phyloP scores from a whole-genome alignment of 2,797 vertebrate genomes.

The Smutsia temminckii region DNA sequence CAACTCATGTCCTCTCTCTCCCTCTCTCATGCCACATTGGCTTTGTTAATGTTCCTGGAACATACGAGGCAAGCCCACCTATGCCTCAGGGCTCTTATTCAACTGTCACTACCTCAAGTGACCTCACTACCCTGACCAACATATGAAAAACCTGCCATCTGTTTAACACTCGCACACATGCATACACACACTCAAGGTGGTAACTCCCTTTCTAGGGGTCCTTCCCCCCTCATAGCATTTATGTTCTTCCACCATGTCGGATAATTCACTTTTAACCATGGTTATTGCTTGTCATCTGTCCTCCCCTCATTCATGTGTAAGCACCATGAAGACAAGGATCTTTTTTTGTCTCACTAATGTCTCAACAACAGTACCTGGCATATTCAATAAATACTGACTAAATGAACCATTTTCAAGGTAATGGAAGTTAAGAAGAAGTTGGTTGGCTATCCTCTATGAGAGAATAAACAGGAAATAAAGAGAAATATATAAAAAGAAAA shows the following conservation, averaged over 20 bases:
- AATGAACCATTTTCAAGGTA: neutral
- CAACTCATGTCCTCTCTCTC: neutral
- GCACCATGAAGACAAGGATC: neutral
- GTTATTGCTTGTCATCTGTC: neutral
- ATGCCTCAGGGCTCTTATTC: neutral
- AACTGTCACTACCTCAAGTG: neutral
- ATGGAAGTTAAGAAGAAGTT: neutral
- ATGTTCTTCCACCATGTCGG: neutral
- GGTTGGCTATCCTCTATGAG: neutral
- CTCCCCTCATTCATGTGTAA: neutral
- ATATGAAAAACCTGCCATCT: neutral
- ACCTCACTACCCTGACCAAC: neutral
- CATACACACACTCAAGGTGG: neutral
- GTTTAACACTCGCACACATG: neutral
- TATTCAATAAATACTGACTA: neutral
- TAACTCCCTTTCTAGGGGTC: neutral
- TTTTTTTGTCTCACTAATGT: neutral
- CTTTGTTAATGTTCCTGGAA: neutral
- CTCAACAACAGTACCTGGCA: neutral
- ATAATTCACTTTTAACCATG: neutral
- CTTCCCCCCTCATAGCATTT: neutral
- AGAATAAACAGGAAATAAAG: constrained; percentile 15
- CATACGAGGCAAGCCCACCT: neutral
- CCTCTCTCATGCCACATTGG: neutral
- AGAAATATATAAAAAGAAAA: neutral